Conservation (phyloP, 2,113 vertebrate species). For the Upupa epops region DNA sequence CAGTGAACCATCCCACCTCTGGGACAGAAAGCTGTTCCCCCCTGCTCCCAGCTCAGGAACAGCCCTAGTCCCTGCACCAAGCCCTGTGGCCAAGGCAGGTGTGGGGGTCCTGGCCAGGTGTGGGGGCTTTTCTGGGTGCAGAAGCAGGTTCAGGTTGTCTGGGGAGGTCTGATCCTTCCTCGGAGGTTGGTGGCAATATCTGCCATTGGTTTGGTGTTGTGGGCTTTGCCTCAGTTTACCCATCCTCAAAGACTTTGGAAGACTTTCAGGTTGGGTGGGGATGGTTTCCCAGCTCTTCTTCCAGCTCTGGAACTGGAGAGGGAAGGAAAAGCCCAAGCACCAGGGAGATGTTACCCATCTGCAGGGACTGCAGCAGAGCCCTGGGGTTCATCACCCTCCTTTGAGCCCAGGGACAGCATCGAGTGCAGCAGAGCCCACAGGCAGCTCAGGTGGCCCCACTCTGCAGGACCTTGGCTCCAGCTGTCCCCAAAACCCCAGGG, state of each 20-base stretch:
- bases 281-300: not conserved
- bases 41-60: not conserved
- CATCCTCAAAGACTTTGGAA: not conserved
- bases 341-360: fast-evolving
- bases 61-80: not conserved
- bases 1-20: conserved; percentile 5
- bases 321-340: fast-evolving
- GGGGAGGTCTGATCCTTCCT: not conserved
- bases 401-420: fast-evolving
- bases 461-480: not conserved
- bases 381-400: fast-evolving
- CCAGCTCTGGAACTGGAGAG: not conserved
- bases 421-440: fast-evolving
- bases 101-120: not conserved
- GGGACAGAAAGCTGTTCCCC: not conserved
- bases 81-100: not conserved
- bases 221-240: not conserved
- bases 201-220: fast-evolving
- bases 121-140: not conserved
- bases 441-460: not conserved
- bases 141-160: not conserved
- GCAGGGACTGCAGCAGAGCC: not conserved
- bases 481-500: not conserved
- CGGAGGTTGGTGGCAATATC: not conserved
- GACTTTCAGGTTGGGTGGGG: not conserved